Evolutionary conservation across 2,888 invertebrate genomes (phyloP).

Genomic region (Erebia ligea): DNA sequence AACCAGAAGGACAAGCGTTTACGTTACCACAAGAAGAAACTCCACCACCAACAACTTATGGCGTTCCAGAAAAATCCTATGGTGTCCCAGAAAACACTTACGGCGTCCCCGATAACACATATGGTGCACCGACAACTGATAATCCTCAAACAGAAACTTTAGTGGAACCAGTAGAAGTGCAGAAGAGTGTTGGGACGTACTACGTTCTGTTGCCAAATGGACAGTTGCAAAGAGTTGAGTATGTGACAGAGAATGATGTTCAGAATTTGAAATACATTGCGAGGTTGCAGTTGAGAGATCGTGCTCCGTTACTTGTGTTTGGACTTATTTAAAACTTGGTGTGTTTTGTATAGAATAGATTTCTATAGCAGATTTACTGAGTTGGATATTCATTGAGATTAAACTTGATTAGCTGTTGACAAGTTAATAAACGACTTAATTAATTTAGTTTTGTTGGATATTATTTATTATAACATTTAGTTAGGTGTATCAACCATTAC

Average conservation of each 20-base stretch:
- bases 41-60: conserved; percentile 60
- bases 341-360: background rate
- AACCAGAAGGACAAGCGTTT: conserved; percentile 68
- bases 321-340: conserved; percentile 48
- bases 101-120: conserved; percentile 56
- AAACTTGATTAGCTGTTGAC: too few relatives aligned
- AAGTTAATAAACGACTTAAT: too few relatives aligned
- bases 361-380: too few relatives aligned
- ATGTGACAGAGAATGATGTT: conserved; percentile 76
- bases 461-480: too few relatives aligned
- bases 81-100: conserved; percentile 40
- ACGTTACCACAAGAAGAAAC: conserved; percentile 62
- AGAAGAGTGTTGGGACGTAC: conserved; percentile 83
- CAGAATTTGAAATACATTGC: conserved; percentile 85
- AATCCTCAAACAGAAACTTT: conserved; percentile 66
- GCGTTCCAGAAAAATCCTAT: conserved; percentile 56
- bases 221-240: conserved; percentile 84
- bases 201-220: conserved; percentile 86
- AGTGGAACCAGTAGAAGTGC: conserved; percentile 69
- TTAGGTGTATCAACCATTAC: too few relatives aligned
- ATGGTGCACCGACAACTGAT: conserved; percentile 62
- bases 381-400: too few relatives aligned
- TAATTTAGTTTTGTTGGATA: too few relatives aligned
- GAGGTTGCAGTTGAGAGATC: conserved; percentile 77
- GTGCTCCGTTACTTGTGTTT: conserved; percentile 63